Conservation (phyloP, 2,113 vertebrate genomes). For the Varanus salvator region DNA sequence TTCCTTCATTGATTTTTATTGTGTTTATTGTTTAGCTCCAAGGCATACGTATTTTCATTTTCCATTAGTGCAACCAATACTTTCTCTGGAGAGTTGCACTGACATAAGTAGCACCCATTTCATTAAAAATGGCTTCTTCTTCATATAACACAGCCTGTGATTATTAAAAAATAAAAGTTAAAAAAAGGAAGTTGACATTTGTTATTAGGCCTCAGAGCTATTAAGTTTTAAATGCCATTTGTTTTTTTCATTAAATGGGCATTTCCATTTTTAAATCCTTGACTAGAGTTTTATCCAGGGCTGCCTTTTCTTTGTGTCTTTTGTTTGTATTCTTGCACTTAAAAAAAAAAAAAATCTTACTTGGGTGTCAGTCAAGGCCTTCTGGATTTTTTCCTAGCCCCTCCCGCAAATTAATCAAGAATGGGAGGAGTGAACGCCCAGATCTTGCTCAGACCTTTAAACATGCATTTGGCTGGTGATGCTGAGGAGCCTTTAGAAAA, state of each 20-base stretch:
- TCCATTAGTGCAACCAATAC: not conserved
- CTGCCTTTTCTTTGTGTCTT: not conserved
- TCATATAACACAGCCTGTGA: not conserved
- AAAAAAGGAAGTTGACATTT: slow-evolving; percentile 55
- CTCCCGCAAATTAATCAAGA: not conserved
- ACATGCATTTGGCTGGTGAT: no score
- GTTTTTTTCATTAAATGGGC: slow-evolving; percentile 68
- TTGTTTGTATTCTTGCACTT: not conserved
- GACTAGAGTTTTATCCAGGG: slow-evolving; percentile 53
- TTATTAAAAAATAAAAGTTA: slow-evolving; percentile 35
- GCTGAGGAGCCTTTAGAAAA: no score
- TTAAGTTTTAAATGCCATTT: slow-evolving; percentile 70
- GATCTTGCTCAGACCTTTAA: not conserved
- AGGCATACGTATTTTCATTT: slow-evolving; percentile 36
- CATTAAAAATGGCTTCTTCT: slow-evolving; percentile 16
- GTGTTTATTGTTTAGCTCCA: slow-evolving; percentile 22
- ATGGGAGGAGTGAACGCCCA: not conserved
- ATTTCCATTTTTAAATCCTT: slow-evolving; percentile 58
- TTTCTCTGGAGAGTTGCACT: not conserved
- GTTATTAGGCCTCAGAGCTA: slow-evolving; percentile 49
- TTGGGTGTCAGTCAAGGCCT: not conserved
- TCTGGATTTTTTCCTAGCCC: not conserved
- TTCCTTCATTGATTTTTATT: slow-evolving; percentile 45
- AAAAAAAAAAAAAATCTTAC: not conserved
- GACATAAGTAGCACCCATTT: not conserved